Base-by-base conservation (phyloP, 1,140 invertebrate species). In the Trichonephila inaurata region DNA sequence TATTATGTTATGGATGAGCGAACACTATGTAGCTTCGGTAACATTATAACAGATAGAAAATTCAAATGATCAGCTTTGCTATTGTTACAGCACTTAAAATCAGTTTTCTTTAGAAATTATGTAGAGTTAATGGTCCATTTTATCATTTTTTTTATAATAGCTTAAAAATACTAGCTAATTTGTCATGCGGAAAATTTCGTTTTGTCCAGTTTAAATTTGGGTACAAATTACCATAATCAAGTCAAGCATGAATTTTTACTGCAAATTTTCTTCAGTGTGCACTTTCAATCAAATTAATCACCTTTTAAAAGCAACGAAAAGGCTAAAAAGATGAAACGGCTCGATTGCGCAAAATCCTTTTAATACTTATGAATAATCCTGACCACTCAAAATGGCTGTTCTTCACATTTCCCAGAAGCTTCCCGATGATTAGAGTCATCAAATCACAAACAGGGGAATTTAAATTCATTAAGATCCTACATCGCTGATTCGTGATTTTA, bases 401-500 rank as follows among this genome's bases (percentile, higher is more conserved):
- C 6, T 64, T 60, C 7, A n/a, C n/a, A 16, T 28, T 86, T 77
- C 61, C 81, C 83, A 3, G 21, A 40, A 64, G 86, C 86, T 28
- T 40, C 60, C 19, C 10, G 10, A 89, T 88, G 60, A 93, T 93
- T 93, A 77, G 92, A 88, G 85, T 82, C 91, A 93, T 93, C 92
- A 93, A 93, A 88, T 89, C 69, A 81, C 91, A 92, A 92, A 92
- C 58, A 51, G 44, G 69, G n/a, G 69, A 88, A 64, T 93, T 93
- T 93, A 93, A 93, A 93, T 89, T 93, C 92, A 93, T 93, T 93
- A 93, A 93, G 83, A 60, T 51, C 60, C 10, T 14, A 44, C 44
- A 33, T 58, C 85, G 24, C 66, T 89, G 51, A 83, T 83, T 91
- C 92, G 51, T 81, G 86, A 88, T 93, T 93, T 93, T 88, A 88